Conservation (phyloP, 2,888 invertebrate genomes). For the Osedax frankpressi region DNA sequence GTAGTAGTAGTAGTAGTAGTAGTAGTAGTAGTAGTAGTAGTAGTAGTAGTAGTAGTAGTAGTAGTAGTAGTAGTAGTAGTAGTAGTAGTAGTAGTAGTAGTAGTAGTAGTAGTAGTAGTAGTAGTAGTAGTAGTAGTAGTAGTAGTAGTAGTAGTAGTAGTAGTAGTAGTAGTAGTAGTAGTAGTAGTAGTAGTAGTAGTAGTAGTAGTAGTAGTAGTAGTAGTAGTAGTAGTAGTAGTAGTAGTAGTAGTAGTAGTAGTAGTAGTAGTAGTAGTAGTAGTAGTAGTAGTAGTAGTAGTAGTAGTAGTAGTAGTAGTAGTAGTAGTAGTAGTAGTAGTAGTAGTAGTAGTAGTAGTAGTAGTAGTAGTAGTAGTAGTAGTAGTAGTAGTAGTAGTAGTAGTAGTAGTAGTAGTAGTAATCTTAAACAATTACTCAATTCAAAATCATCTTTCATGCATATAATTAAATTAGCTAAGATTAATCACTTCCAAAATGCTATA, state of each 20-base stretch:
- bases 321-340: not conserved
- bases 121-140: not conserved
- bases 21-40: not conserved
- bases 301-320: not conserved
- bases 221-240: conserved; percentile 2
- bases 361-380: not conserved
- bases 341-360: not conserved
- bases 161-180: not conserved
- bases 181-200: not conserved
- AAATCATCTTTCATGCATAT: too few species aligned
- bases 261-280: conserved; percentile 3
- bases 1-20: not conserved
- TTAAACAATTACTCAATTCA: conserved; percentile 56
- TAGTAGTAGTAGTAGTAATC: conserved; percentile 29
- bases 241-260: conserved; percentile 3
- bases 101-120: not conserved
- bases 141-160: not conserved
- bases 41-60: not conserved
- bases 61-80: not conserved
- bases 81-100: not conserved
- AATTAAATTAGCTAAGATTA: too few species aligned
- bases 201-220: not conserved
- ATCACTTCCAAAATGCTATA: too few species aligned
- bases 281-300: not conserved
- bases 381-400: conserved; percentile 3